These are phyloP conservation scores for Scolopax bukidnonensis DNA, from an alignment of 2,797 vertebrate genomes.

Conservation along the genomic window DNA sequence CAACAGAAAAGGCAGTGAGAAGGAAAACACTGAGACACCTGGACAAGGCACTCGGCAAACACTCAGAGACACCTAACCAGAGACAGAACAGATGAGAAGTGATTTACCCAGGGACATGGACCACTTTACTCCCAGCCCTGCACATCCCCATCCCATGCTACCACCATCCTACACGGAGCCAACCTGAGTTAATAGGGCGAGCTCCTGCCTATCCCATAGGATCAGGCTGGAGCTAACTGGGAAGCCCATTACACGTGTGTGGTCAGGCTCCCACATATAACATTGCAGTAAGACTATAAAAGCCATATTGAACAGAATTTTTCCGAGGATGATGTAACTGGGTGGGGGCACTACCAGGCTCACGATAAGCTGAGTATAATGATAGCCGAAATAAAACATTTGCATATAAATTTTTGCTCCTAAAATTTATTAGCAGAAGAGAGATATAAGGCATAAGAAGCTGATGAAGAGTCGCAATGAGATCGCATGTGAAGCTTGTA, in stretches of 20 bases:
- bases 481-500: not conserved
- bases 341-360: conserved; percentile 51
- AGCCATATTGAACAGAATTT: not conserved
- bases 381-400: conserved; percentile 33
- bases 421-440: conserved; percentile 33
- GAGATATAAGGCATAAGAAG: not conserved
- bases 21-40: not conserved
- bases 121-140: not conserved
- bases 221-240: not conserved
- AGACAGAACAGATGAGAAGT: not conserved
- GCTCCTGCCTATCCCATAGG: not conserved
- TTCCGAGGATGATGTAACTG: conserved; percentile 53
- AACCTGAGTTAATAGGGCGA: not conserved
- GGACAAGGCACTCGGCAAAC: not conserved
- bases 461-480: not conserved
- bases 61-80: not conserved
- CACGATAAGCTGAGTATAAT: not conserved
- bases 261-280: not conserved
- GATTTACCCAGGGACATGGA: not conserved
- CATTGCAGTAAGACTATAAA: not conserved
- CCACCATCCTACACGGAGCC: not conserved
- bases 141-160: not conserved
- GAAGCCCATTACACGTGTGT: not conserved
- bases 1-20: not conserved
- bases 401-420: conserved; percentile 18